Evolutionary conservation across 2,888 invertebrate genomes (phyloP), one percentile per base, ranked within the genome.

Genomic region (Oligia fasciuncula): DNA sequence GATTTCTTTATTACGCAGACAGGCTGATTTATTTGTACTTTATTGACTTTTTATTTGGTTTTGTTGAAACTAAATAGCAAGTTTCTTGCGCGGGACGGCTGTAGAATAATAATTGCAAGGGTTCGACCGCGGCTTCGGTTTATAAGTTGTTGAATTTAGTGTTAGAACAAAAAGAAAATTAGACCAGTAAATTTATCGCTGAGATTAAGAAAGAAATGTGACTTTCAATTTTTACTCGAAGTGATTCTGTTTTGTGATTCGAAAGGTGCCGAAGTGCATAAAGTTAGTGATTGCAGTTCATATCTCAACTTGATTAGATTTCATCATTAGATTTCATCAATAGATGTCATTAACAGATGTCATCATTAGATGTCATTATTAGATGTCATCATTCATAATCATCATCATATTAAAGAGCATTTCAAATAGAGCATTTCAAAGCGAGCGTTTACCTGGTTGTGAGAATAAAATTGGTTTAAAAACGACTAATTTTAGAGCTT

Each of bases 11-110:
- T 85, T 85, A 85, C 83, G 77, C 46, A 89, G 80, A 77, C 89
- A 90, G 83, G 63, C 86, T 87, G 90, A 90, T 90, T 89, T 89
- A 90, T 90, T 87, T 85, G 74, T 84, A 82, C 79, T 89, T 81
- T 85, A 84, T 89, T 81, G 84, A 84, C 84, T 89, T 85, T 87
- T 84, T 89, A 78, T 87, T 90, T 80, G 78, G 85, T 87, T 84
- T 79, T 73, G 80, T 71, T 82, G 71, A 81, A 88, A 90, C 87
- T 83, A 88, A 83, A 79, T 77, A 79, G 77, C 49, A 85, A 88
- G 87, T 86, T 86, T 80, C 76, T 78, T 73, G 70, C 43, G 66
- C 19, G 49, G 40, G 65, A 84, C 82, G 84, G n/a, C 73, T 66
- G 49, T 57, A 13, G 88, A 88, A 90, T 88, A 88, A 72, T 80